Percentiles rank a stretch among this genome's conserved stretches.
phyloP scores from a whole-genome alignment of 2,888 invertebrate genomes.

The Temnothorax unifasciatus region DNA sequence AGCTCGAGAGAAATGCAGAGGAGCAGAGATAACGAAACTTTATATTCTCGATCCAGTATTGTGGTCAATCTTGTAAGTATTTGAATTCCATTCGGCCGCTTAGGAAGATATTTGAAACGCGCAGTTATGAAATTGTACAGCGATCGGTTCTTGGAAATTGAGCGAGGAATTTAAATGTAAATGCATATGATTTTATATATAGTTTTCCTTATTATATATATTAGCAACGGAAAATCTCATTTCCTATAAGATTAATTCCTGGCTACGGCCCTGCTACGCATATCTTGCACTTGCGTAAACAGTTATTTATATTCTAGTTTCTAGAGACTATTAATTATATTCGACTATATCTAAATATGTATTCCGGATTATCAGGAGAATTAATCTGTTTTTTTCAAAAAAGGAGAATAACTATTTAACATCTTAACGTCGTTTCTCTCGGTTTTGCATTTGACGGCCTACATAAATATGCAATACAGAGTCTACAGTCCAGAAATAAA shows the following conservation, averaged over 20 bases:
- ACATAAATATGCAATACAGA: background rate
- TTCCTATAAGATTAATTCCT: conserved; percentile 1
- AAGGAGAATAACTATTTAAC: background rate
- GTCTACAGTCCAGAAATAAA: background rate
- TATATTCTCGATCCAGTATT: background rate
- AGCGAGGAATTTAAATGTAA: background rate
- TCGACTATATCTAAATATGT: background rate
- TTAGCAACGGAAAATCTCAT: background rate
- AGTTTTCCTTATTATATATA: background rate
- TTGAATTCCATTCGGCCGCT: background rate
- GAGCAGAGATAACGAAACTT: background rate
- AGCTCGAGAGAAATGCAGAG: background rate
- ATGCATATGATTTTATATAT: background rate
- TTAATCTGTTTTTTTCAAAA: background rate
- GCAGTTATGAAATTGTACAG: background rate
- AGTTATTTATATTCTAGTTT: conserved; percentile 40
- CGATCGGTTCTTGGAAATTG: background rate
- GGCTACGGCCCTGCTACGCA: background rate
- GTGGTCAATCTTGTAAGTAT: background rate
- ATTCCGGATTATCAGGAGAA: background rate
- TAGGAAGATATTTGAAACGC: background rate
- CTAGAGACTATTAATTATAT: conserved; percentile 29
- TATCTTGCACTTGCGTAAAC: conserved; percentile 30
- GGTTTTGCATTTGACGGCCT: background rate
- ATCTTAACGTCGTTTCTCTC: background rate